Conservation (phyloP, 2,888 invertebrate species). For the Caenorhabditis sp. region DNA sequence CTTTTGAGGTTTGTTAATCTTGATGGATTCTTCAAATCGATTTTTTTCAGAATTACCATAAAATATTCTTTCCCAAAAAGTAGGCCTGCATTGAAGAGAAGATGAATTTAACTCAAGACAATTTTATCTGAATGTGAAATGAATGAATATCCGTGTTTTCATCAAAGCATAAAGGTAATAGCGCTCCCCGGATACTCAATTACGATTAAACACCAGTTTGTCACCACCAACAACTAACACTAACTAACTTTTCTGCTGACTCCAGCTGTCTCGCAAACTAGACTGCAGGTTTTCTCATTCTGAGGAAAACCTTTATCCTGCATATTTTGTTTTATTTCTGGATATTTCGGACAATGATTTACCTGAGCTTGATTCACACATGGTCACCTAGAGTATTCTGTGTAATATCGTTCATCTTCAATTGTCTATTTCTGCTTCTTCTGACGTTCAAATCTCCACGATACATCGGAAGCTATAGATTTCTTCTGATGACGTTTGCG, state of each 20-base stretch:
- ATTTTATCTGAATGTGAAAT: conserved; percentile 1
- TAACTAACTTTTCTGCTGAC: too few relatives aligned
- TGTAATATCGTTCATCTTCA: conserved; percentile 19
- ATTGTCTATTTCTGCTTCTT: conserved; percentile 17
- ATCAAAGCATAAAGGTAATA: too few relatives aligned
- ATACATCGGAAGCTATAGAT: conserved; percentile 21
- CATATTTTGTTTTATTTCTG: too few relatives aligned
- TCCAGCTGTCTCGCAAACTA: too few relatives aligned
- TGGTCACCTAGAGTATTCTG: conserved; percentile 31
- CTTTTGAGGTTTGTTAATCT: not conserved
- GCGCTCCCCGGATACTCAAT: too few relatives aligned
- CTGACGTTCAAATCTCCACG: conserved; percentile 23
- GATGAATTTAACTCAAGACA: not conserved
- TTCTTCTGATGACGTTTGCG: conserved; percentile 29
- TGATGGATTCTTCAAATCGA: not conserved
- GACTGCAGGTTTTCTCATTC: too few relatives aligned
- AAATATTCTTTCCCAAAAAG: not conserved
- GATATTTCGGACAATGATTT: too few relatives aligned
- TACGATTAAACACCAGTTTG: too few relatives aligned
- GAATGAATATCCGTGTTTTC: too few relatives aligned
- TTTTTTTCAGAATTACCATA: conserved; percentile 12
- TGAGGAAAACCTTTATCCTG: too few relatives aligned
- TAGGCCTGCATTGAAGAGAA: not conserved
- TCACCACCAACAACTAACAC: too few relatives aligned
- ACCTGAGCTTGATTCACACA: conserved; percentile 30